phyloP scores from a whole-genome alignment of 2,888 invertebrate genomes.

The Timema cristinae region DNA sequence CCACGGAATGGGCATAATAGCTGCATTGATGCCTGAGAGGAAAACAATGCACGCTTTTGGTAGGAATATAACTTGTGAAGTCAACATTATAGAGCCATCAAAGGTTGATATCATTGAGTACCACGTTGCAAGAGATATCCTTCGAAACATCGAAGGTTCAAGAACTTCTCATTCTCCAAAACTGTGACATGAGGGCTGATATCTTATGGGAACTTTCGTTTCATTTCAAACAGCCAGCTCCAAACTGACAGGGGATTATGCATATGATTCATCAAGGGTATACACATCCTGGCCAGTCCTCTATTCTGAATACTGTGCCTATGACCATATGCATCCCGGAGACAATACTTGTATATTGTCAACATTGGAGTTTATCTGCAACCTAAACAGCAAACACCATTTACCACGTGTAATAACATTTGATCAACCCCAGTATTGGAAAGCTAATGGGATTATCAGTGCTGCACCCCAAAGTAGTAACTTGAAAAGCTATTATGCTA shows the following conservation, averaged over 20 bases:
- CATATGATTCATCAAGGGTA: too few relatives aligned
- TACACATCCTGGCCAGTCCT: too few relatives aligned
- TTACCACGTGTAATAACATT: neutral
- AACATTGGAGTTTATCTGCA: neutral
- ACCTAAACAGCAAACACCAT: neutral
- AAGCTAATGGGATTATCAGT: too few relatives aligned
- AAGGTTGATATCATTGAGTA: constrained; percentile 6
- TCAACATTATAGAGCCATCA: neutral
- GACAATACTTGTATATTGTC: neutral
- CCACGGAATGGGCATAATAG: neutral
- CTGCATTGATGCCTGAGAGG: neutral
- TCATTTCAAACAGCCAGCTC: neutral
- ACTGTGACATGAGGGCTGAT: neutral
- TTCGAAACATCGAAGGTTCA: neutral
- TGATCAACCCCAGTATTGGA: too few relatives aligned
- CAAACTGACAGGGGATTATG: neutral
- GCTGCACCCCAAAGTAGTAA: too few relatives aligned
- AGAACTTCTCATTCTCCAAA: neutral
- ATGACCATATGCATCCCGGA: too few relatives aligned
- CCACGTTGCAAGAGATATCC: neutral
- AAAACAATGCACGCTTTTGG: neutral
- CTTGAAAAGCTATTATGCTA: neutral
- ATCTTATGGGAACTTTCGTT: constrained; percentile 1
- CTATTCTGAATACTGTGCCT: too few relatives aligned
- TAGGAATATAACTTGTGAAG: neutral